phyloP scores from a whole-genome alignment of 2,797 vertebrate species.

The Darevskia mixta region DNA sequence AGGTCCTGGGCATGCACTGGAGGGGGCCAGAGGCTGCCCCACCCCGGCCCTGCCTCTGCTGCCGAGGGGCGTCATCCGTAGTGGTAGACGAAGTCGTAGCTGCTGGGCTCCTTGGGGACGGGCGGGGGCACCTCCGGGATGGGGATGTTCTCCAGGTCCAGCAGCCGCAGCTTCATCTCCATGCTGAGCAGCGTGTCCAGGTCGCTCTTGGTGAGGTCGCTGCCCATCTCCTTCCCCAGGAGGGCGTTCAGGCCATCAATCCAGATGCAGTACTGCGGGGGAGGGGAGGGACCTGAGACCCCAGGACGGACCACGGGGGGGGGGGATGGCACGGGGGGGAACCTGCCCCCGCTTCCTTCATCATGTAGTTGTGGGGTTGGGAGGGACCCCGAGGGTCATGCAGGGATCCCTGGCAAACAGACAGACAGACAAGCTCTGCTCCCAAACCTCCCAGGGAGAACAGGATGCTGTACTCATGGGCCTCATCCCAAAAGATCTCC shows the following conservation, averaged over 20 bases:
- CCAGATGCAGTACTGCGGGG: constrained; percentile 95
- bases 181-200: constrained; percentile 98
- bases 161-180: constrained; percentile 98
- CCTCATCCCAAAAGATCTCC: not conserved
- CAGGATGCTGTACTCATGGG: too few relatives aligned
- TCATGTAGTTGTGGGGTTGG: too few relatives aligned
- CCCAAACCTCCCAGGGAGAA: too few relatives aligned
- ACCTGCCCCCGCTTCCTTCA: too few relatives aligned
- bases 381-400: too few relatives aligned
- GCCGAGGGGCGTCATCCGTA: constrained; percentile 85
- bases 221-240: constrained; percentile 96
- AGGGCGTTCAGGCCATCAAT: constrained; percentile 95
- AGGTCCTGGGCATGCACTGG: not conserved
- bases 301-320: too few relatives aligned
- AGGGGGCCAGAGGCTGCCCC: too few relatives aligned
- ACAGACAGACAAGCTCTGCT: too few relatives aligned
- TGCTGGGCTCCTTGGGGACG: constrained; percentile 97
- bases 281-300: not conserved
- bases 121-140: constrained; percentile 96
- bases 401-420: too few relatives aligned
- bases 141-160: constrained; percentile 97
- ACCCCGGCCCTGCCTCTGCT: too few relatives aligned
- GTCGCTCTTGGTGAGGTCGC: constrained; percentile 96
- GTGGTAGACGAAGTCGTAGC: constrained; percentile 98
- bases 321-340: too few relatives aligned